A percentile compares a stretch with the other conserved stretches of the same genome.
phyloP scores from a whole-genome alignment of 1,140 invertebrate species.

The Bombus confusus region DNA sequence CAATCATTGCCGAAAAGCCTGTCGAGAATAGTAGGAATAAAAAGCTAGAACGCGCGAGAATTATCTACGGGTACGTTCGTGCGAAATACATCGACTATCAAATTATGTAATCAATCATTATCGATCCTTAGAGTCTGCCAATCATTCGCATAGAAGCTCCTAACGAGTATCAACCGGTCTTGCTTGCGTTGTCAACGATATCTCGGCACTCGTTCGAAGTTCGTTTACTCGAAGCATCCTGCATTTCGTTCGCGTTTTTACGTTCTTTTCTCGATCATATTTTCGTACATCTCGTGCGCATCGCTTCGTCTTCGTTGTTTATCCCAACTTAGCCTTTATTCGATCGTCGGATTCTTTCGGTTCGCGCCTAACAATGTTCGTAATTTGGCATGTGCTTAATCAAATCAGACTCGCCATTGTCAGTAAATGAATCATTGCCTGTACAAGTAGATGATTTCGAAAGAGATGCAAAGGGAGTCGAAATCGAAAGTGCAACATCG shows the following conservation, averaged over 20 bases:
- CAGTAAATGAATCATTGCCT: neutral
- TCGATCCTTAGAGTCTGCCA: neutral
- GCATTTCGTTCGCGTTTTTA: neutral
- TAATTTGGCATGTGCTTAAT: neutral
- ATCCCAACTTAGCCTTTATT: neutral
- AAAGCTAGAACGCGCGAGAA: neutral
- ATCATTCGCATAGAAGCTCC: neutral
- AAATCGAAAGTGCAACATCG: neutral
- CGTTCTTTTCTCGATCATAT: neutral
- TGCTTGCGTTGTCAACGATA: neutral
- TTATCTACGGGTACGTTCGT: neutral
- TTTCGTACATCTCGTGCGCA: neutral
- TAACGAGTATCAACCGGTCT: neutral
- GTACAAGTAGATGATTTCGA: neutral
- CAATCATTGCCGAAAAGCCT: no score
- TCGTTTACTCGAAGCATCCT: neutral
- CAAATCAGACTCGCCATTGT: neutral
- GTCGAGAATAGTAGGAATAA: no score
- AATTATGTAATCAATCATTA: conserved; percentile 17
- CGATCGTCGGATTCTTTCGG: neutral
- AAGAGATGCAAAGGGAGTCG: neutral
- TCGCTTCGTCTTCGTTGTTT: neutral
- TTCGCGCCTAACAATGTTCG: neutral
- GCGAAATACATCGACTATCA: neutral
- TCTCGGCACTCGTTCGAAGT: neutral